Percentiles rank a stretch among this genome's conserved stretches.
Conservation (phyloP, 1,140 invertebrate genomes). For the Drosophila watanabei region DNA sequence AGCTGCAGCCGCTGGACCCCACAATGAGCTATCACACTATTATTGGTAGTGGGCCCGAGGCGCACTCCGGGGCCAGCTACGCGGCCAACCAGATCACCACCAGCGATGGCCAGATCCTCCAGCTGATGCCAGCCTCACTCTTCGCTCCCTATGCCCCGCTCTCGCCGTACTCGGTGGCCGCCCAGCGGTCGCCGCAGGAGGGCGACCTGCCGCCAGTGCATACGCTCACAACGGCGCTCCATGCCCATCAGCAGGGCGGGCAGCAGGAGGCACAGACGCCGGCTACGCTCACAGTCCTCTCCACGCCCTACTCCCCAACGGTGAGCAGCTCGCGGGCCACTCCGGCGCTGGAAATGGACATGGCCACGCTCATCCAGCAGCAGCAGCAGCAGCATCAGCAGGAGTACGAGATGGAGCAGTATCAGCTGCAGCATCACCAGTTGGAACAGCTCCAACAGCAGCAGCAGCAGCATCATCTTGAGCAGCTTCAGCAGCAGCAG, state of each 20-base stretch:
- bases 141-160: slow-evolving; percentile 62
- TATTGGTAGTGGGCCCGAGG: slow-evolving; percentile 79
- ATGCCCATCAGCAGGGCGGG: slow-evolving; percentile 59
- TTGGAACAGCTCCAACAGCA: slow-evolving; percentile 37
- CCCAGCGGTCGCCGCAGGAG: slow-evolving; percentile 79
- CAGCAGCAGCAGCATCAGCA: slow-evolving; percentile 54
- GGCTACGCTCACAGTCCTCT: slow-evolving; percentile 60
- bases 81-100: slow-evolving; percentile 35
- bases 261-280: slow-evolving; percentile 57
- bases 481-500: slow-evolving; percentile 28
- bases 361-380: slow-evolving; percentile 59
- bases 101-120: slow-evolving; percentile 70
- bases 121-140: slow-evolving; percentile 65
- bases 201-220: slow-evolving; percentile 77
- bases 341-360: slow-evolving; percentile 62
- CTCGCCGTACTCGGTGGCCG: slow-evolving; percentile 67
- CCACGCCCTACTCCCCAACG: slow-evolving; percentile 77
- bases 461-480: slow-evolving; percentile 12
- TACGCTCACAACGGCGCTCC: slow-evolving; percentile 62
- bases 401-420: slow-evolving; percentile 46
- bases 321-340: slow-evolving; percentile 73
- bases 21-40: slow-evolving; percentile 86
- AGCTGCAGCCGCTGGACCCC: slow-evolving; percentile 83
- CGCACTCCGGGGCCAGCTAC: not conserved
- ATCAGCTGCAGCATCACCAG: slow-evolving; percentile 51